A percentile compares a stretch with the other conserved stretches of the same genome.
Evolutionary conservation across 1,140 invertebrate species (phyloP).

Genomic region (Zaprionus inermis): DNA sequence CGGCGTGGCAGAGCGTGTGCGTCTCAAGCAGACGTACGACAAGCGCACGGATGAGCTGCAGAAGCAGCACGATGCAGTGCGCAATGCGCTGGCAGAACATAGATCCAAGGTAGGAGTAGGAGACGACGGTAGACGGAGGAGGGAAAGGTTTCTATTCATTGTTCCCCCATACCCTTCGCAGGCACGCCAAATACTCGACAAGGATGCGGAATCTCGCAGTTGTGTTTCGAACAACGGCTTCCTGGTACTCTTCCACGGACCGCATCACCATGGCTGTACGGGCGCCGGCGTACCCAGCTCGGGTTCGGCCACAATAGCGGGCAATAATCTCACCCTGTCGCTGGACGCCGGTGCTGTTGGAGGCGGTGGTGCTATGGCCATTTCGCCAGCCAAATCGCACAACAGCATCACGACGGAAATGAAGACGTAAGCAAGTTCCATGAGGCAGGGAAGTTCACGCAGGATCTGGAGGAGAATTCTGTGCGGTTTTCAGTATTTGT

Average conservation of each 20-base stretch:
- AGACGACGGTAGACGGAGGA: no score
- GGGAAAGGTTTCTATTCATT: background rate
- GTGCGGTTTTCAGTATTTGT: conserved; percentile 66
- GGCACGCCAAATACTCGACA: conserved; percentile 82
- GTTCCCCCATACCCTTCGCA: conserved; percentile 3
- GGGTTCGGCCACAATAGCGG: conserved; percentile 29
- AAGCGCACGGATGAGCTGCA: conserved; percentile 90
- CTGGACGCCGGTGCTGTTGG: conserved; percentile 47
- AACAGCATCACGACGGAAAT: conserved; percentile 73
- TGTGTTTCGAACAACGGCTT: conserved; percentile 77
- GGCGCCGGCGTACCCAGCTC: conserved; percentile 7
- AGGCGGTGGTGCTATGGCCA: conserved; percentile 37
- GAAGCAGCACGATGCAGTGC: conserved; percentile 91
- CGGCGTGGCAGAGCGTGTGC: conserved; percentile 92
- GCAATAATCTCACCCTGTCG: conserved; percentile 74
- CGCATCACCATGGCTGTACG: conserved; percentile 61
- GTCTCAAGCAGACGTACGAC: conserved; percentile 90
- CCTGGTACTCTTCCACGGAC: conserved; percentile 74
- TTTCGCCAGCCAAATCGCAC: conserved; percentile 77
- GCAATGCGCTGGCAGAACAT: conserved; percentile 88
- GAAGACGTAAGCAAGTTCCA: conserved; percentile 66
- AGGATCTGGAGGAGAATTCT: conserved; percentile 17
- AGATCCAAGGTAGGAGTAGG: conserved; percentile 87
- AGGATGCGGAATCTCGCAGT: conserved; percentile 78
- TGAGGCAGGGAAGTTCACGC: no score